Base-by-base conservation (phyloP, 2,797 vertebrate species). In the Babyrousa celebensis region DNA sequence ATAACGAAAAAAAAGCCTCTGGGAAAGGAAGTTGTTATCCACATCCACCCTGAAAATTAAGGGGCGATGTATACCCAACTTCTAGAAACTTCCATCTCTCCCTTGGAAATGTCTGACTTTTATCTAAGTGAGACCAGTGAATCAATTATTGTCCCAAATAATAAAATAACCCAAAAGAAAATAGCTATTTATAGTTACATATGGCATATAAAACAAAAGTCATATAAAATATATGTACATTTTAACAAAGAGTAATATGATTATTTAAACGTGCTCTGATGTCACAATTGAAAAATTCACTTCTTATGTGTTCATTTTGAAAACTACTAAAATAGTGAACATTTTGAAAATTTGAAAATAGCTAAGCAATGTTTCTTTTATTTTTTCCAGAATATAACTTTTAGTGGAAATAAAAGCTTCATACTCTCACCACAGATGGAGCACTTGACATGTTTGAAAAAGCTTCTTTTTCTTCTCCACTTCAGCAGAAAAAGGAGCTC, bases 201-300 rank as follows among this genome's bases (percentile, higher is more conserved):
- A 23, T 70, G 18, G 2, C 12, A 29, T 17, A 36, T 71, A 52
- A 16, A 58, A 23, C 85, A 71, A 96, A 79, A 89, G 20, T 78
- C 2, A 29, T 20, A 27, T 56, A n/a, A 6, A 25, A 32, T 48
- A 12, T 67, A 60, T 52, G 3, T 2, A 88, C 5, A 32, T 32
- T 85, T 89, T 82, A 89, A 70, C 32, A 80, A 62, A 70, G 10
- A 84, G 29, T 56, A 91, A 63, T 80, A n/a, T 56, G 72, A 60
- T 77, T 92, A 1, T 48, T 70, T 14, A 52, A 27, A 9, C 90
- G 14, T 3, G 58, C 70, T 29, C 23, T 58, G 54, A 95, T 63
- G 21, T 6, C 3, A 80, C 16, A 8, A 85, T 27, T 86, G 20
- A 85, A 48, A 70, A 93, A 48, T 21, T 60, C 1, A 75, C 16